phyloP scores from a whole-genome alignment of 2,113 vertebrate genomes.

The Amphiprion percula region DNA sequence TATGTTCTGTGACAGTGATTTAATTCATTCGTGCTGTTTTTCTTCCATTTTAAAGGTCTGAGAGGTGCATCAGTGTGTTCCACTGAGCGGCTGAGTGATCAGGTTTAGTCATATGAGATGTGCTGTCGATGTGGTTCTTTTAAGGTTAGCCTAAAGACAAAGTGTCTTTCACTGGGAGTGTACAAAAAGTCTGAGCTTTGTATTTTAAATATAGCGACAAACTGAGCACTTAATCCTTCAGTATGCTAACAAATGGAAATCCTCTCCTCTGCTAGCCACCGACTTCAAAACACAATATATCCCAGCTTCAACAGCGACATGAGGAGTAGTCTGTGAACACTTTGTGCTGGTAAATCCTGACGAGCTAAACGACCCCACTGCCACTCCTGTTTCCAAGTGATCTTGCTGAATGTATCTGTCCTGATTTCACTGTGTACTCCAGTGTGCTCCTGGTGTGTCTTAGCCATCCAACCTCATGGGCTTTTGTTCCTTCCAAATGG shows the following conservation, averaged over 20 bases:
- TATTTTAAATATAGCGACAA: constrained; percentile 69
- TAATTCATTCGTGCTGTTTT: constrained; percentile 32
- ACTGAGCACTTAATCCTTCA: constrained; percentile 52
- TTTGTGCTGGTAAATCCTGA: constrained; percentile 25
- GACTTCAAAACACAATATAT: constrained; percentile 5
- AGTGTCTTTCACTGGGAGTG: constrained; percentile 20
- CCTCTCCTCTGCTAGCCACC: constrained; percentile 10
- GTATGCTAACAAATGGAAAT: constrained; percentile 17
- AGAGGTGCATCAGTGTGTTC: constrained; percentile 13
- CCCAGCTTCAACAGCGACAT: constrained; percentile 3
- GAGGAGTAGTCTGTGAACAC: constrained; percentile 28
- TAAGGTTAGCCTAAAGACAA: not conserved
- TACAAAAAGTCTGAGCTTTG: constrained; percentile 24
- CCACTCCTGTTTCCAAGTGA: constrained; percentile 37
- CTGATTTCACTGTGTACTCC: constrained; percentile 55
- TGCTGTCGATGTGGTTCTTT: constrained; percentile 3
- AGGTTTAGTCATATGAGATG: not conserved
- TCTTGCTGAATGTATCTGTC: constrained; percentile 69
- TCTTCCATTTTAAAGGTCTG: constrained; percentile 1
- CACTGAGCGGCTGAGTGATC: not conserved
- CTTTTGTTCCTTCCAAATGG: constrained; percentile 38
- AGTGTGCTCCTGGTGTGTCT: constrained; percentile 52
- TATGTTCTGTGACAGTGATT: constrained; percentile 26
- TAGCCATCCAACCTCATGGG: constrained; percentile 13
- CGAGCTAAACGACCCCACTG: constrained; percentile 6